A percentile compares a stretch with the other conserved stretches of the same genome.
Conservation (phyloP, 2,797 vertebrate genomes). For the Peromyscus aztecus region DNA sequence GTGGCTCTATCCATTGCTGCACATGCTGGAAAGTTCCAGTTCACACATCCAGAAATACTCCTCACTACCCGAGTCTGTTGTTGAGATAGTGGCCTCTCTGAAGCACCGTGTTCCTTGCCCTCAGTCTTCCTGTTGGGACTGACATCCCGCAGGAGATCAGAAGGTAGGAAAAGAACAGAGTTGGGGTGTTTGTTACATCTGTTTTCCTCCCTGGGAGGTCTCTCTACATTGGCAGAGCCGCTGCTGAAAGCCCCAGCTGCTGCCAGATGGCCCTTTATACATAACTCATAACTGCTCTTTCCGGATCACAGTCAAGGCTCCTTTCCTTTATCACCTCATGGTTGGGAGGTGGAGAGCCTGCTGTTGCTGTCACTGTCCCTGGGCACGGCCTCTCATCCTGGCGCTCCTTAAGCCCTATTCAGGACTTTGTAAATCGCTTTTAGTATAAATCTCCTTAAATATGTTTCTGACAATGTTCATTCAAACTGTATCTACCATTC, state of each 20-base stretch:
- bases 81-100: background rate
- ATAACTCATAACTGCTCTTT: background rate
- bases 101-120: background rate
- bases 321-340: background rate
- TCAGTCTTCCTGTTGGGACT: background rate
- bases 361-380: background rate
- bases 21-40: background rate
- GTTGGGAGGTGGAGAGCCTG: background rate
- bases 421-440: background rate
- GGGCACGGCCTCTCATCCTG: background rate
- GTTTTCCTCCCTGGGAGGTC: background rate
- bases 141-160: background rate
- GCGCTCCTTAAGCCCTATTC: background rate
- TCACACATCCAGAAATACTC: background rate
- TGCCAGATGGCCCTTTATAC: background rate
- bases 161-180: conserved; percentile 16
- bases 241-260: background rate
- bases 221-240: background rate
- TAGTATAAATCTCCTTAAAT: background rate
- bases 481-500: background rate
- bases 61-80: background rate
- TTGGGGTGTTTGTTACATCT: background rate
- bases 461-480: background rate
- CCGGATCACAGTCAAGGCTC: background rate
- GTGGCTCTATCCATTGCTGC: background rate